Conservation (phyloP, 2,797 vertebrate species). For the Spondyliosoma cantharus region DNA sequence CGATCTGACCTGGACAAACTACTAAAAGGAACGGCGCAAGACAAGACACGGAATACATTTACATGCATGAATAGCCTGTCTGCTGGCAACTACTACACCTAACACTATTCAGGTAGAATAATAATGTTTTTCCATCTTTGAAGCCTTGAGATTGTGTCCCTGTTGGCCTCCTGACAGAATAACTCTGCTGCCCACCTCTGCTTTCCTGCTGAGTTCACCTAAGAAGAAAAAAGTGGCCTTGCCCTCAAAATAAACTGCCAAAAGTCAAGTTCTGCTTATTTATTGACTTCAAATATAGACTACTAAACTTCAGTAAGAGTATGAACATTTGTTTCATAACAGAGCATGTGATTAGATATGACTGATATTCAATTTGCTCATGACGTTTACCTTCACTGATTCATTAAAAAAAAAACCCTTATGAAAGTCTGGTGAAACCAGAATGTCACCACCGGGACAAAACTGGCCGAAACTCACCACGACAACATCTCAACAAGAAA, state of each 20-base stretch:
- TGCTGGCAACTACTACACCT: not conserved
- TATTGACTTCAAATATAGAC: slow-evolving; percentile 7
- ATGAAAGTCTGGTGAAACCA: slow-evolving; percentile 2
- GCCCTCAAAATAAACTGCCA: too few relatives aligned
- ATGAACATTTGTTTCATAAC: not conserved
- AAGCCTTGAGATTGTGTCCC: not conserved
- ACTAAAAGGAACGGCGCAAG: slow-evolving; percentile 12
- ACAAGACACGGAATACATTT: not conserved
- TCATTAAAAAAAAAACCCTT: not conserved
- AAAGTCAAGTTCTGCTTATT: not conserved
- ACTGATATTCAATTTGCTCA: not conserved
- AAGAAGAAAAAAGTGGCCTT: not conserved
- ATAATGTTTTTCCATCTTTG: not conserved
- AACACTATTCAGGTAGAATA: not conserved
- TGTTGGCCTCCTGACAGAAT: not conserved
- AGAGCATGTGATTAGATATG: not conserved
- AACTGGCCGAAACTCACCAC: not conserved
- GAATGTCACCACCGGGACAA: not conserved
- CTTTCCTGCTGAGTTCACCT: not conserved
- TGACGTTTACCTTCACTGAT: not conserved
- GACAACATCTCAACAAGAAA: not conserved
- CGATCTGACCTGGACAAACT: slow-evolving; percentile 52
- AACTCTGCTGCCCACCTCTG: not conserved
- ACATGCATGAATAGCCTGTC: not conserved
- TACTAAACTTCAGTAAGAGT: not conserved